Evolutionary conservation across 2,888 invertebrate genomes (phyloP).

Genomic region (Tipula confusa): DNA sequence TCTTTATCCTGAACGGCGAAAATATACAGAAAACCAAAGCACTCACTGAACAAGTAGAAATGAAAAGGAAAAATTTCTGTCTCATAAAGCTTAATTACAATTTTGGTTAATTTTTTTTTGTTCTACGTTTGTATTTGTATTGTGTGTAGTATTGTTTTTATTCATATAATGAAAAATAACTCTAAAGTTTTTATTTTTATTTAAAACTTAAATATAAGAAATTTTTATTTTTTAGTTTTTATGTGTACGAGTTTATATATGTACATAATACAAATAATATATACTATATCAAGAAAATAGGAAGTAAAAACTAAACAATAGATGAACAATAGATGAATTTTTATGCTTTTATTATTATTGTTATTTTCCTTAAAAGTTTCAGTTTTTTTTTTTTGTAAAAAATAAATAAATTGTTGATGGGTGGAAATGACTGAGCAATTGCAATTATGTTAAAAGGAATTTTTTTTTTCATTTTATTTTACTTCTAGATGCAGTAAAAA

Average conservation of each 20-base stretch:
- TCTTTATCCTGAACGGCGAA: not conserved
- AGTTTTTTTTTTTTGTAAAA: not conserved
- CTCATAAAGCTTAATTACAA: slow-evolving; percentile 20
- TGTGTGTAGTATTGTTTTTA: not conserved
- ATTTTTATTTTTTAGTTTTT: not conserved
- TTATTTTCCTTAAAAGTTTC: slow-evolving; percentile 13
- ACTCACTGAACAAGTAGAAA: not conserved
- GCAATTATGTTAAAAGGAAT: slow-evolving; percentile 25
- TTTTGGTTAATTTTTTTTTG: not conserved
- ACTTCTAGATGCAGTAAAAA: not conserved
- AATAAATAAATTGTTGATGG: slow-evolving; percentile 20
- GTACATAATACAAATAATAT: no score
- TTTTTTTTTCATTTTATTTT: not conserved
- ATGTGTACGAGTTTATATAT: no score
- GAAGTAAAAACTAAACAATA: slow-evolving; percentile 25
- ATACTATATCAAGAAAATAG: not conserved
- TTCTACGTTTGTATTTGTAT: not conserved
- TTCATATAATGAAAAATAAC: slow-evolving; percentile 21
- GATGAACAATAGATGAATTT: slow-evolving; percentile 7
- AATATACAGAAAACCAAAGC: not conserved
- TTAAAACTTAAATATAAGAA: not conserved
- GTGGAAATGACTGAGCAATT: slow-evolving; percentile 25
- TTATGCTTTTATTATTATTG: slow-evolving; percentile 25
- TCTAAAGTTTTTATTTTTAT: not conserved
- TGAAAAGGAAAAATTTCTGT: slow-evolving; percentile 17